Evolutionary conservation across 2,797 vertebrate genomes (phyloP).

Genomic region (Delichon dasypus): DNA sequence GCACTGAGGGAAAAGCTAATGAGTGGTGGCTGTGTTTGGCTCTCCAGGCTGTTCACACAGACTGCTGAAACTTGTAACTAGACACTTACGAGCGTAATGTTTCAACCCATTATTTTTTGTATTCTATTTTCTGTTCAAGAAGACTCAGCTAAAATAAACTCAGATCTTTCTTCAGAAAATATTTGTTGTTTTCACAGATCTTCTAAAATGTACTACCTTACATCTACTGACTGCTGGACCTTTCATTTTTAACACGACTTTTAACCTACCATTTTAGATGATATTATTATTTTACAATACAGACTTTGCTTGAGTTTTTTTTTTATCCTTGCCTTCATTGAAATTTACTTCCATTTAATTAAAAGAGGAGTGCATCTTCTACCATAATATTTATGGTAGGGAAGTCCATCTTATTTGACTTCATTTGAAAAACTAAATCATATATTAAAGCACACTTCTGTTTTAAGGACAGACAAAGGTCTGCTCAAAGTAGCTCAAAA

Average conservation of each 20-base stretch:
- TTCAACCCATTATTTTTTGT: not conserved
- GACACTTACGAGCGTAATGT: not conserved
- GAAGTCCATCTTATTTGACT: not conserved
- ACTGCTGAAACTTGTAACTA: not conserved
- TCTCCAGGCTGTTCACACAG: not conserved
- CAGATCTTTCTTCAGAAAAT: not conserved
- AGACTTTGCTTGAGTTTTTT: not conserved
- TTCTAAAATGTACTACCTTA: not conserved
- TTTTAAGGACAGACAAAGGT: not conserved
- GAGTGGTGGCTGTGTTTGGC: not conserved
- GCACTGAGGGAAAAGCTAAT: not conserved
- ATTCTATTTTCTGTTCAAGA: not conserved
- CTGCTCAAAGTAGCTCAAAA: not conserved
- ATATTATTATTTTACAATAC: not conserved
- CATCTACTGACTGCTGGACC: not conserved
- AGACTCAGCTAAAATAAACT: not conserved
- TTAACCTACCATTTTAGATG: not conserved
- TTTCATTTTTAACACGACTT: not conserved
- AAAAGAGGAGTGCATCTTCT: not conserved
- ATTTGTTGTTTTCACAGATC: not conserved
- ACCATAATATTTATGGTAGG: accelerated
- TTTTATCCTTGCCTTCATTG: not conserved
- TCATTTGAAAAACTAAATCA: not conserved
- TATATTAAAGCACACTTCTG: not conserved
- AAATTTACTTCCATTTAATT: not conserved